These are phyloP conservation scores for Mizuhopecten yessoensis DNA, from an alignment of 1,140 invertebrate species.

Conservation along the genomic window DNA sequence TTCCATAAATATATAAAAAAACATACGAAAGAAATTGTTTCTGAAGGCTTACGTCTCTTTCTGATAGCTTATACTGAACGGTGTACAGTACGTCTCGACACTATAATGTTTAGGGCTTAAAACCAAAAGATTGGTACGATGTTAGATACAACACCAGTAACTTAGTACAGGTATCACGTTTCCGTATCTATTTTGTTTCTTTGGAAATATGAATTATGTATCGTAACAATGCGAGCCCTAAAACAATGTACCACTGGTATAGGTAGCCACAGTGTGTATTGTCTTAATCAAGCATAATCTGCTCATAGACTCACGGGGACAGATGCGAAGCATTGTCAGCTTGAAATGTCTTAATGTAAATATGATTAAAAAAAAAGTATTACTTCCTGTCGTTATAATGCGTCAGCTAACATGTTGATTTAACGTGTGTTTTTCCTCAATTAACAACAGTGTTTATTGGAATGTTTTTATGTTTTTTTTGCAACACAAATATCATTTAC, in stretches of 20 bases:
- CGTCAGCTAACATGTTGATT: too few relatives aligned
- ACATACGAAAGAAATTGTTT: too few relatives aligned
- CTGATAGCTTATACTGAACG: background rate
- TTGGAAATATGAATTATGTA: background rate
- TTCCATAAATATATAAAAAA: background rate
- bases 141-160: background rate
- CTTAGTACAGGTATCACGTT: background rate
- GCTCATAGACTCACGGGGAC: background rate
- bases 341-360: background rate
- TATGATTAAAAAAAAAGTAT: too few relatives aligned
- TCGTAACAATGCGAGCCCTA: background rate
- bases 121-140: background rate
- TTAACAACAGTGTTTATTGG: too few relatives aligned
- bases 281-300: background rate
- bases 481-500: too few relatives aligned
- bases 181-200: conserved; percentile 34
- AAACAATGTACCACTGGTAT: background rate
- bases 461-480: too few relatives aligned
- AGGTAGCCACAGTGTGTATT: background rate
- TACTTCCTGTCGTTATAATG: too few relatives aligned
- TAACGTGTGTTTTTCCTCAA: too few relatives aligned
- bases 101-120: too few relatives aligned
- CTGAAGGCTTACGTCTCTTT: background rate
- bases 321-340: background rate
- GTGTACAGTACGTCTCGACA: too few relatives aligned